Evolutionary conservation across 2,888 invertebrate genomes (phyloP), one percentile per base, ranked within the genome.

Genomic region (Hetaerina titia): DNA sequence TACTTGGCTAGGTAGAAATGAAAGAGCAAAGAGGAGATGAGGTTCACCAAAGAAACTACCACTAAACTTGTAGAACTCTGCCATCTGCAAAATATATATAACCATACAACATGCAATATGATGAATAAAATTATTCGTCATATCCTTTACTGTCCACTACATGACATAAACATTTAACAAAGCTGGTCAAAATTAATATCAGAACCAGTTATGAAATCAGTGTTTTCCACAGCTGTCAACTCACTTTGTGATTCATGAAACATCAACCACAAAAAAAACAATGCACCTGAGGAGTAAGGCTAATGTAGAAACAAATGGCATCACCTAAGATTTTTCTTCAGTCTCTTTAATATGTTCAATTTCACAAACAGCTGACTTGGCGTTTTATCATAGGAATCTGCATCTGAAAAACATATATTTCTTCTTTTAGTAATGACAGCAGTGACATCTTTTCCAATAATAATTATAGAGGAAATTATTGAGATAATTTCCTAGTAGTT

Each of bases 271-370:
- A 31, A 31, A 31, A 13, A 25, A 81, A 13, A 15, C 31, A 31
- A 31, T 25, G 31, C 81, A 81, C 81, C 81, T 81, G 81, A 81
- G 81, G 31, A 15, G 31, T 81, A 81, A 81, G 81, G 81, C 81
- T 81, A 9, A 81, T 8, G n/a, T 81, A 22, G 31, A 81, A 81
- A 81, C 81, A 81, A 25, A 81, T 25, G 81, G 13, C 11, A 81
- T 31, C 31, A 31, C 31, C 25, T 4, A 31, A 81, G 2, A 81
- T 15, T 22, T 81, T 81, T n/a, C 81, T 13, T 81, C 81, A 81
- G 81, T 81, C 81, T 81, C 25, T 81, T 13, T 11, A 25, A 45
- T 45, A 13, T 13, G 31, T 81, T 74, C 45, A 9, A 74, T 74
- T 25, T 74, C 74, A 25, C 45, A 25, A n/a, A 22, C 69, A 7